Evolutionary conservation across 30 jellyfish, hydroid and myxozoan species (phyloP).

Genomic region (Calvadosia cruxmelitensis): DNA sequence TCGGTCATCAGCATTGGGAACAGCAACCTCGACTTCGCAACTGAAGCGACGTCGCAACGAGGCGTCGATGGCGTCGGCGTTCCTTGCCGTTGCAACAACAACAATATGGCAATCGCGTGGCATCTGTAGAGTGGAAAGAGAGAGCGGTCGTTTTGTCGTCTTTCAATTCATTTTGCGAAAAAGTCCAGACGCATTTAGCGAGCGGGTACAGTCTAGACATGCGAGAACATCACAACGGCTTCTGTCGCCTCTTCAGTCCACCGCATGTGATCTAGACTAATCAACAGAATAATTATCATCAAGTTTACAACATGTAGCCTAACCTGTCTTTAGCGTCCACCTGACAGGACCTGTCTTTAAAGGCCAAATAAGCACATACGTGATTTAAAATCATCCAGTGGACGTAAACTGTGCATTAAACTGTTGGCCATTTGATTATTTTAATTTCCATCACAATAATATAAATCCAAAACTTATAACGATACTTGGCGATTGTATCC

Average conservation of each 20-base stretch:
- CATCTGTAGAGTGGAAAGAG: neutral
- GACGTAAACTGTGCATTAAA: no score
- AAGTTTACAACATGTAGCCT: neutral
- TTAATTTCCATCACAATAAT: neutral
- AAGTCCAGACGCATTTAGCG: no score
- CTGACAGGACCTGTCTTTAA: neutral
- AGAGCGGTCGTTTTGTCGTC: neutral
- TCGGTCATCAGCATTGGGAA: conserved; percentile 70
- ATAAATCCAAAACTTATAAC: no score
- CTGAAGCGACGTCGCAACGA: conserved; percentile 80
- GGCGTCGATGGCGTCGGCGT: conserved; percentile 64
- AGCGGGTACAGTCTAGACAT: no score
- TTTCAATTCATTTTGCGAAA: no score
- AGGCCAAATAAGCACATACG: neutral
- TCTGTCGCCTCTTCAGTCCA: neutral
- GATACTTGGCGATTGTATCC: no score
- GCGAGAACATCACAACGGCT: no score
- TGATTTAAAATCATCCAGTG: no score
- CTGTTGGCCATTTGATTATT: conserved; percentile 2
- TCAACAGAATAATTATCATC: neutral
- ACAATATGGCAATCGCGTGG: conserved; percentile 36
- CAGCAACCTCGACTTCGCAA: conserved; percentile 75
- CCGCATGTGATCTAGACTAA: neutral
- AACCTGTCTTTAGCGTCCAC: neutral
- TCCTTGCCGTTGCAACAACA: conserved; percentile 76